Conservation (phyloP, 2,113 vertebrate genomes). For the Vulpes vulpes region DNA sequence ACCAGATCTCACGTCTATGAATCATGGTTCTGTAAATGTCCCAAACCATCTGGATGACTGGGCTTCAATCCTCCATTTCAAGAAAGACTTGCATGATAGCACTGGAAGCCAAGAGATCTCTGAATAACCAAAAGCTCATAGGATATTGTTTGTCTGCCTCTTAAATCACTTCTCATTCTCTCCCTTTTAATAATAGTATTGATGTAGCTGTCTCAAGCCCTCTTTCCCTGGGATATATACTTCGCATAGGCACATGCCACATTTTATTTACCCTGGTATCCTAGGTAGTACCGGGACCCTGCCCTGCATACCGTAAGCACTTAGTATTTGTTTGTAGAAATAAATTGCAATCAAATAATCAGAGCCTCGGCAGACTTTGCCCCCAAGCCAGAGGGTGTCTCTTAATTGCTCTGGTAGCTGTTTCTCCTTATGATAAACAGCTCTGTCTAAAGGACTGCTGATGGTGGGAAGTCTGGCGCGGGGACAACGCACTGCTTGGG, state of each 20-base stretch:
- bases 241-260: neutral
- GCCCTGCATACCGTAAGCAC: neutral
- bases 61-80: constrained; percentile 24
- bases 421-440: neutral
- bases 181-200: neutral
- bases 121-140: neutral
- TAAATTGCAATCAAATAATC: constrained; percentile 36
- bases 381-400: constrained; percentile 16
- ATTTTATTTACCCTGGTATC: constrained; percentile 8
- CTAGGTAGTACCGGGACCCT: neutral
- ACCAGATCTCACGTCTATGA: constrained; percentile 63
- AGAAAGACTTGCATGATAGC: neutral
- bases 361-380: constrained; percentile 29
- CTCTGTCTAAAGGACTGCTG: constrained; percentile 13
- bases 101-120: neutral
- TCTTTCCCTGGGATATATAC: neutral
- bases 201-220: neutral
- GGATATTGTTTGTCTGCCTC: neutral
- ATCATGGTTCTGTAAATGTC: constrained; percentile 68
- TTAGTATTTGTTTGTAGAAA: constrained; percentile 53
- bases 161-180: constrained; percentile 17
- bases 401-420: neutral
- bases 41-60: constrained; percentile 69
- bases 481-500: neutral
- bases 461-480: neutral